Evolutionary conservation across 2,797 vertebrate species (phyloP), one percentile per base, ranked within the genome.

Genomic region (Arnoldichthys spilopterus): DNA sequence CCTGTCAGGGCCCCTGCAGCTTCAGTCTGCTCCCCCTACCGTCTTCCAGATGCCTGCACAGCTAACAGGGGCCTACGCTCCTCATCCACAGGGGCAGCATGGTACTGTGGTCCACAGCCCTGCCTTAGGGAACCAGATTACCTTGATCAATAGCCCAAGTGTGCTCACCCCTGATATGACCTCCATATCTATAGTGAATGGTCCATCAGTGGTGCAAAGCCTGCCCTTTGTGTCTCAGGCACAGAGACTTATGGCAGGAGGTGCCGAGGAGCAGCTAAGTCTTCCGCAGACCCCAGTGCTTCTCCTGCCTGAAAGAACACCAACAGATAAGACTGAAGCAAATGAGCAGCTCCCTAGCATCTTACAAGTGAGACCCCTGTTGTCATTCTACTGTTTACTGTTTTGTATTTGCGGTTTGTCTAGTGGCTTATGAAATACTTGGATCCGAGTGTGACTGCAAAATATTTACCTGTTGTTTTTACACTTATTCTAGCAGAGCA

Each of bases 21-120:
- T 94, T 2, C 94, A 93, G 87, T 89, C 93, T 16, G 89, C 90
- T 5, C 85, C 92, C 20, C 89, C 92, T 12, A 86, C 93, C 6
- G 91, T 94, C 90, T 93, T 95, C 92, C 94, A 94, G 90, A 91
- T 94, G 92, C 93, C 92, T 12, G 90, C 92, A 3, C 94, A 94
- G 83, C 87, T 94, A 82, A 82, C 93, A 13, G 91, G 92, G 70
- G 76, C 90, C 34, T 94, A 94, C 77, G 49, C 90, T 1, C 62
- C 92, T 15, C 86, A 86, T 16, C 88, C 88, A 32, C 91, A 88
- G 78, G 90, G 88, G 26, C 81, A 83, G 15, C 91, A 88, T 67
- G 87, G 91, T 0, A 80, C 92, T 13, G 83, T 94, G 80, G 90
- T 94, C 80, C 94, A 94, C 85, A 87, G 89, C 70, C 85, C 92